Conservation (phyloP, 1,140 invertebrate genomes). For the Glomeris maerens region DNA sequence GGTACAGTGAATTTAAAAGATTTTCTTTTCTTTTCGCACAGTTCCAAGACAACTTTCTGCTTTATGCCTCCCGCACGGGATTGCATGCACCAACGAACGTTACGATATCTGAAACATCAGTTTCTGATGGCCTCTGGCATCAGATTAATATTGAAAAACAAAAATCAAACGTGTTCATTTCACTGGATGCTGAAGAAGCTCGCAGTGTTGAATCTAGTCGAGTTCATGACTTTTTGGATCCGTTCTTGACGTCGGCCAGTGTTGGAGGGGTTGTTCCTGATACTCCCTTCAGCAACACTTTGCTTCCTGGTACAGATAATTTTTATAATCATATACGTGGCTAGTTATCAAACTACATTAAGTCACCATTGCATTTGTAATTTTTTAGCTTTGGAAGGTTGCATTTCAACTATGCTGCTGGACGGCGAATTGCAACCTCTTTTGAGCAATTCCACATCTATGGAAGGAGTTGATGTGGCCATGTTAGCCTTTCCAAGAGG, state of each 20-base stretch:
- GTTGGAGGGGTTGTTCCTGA: constrained; percentile 47
- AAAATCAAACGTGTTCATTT: constrained; percentile 46
- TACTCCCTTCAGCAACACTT: constrained; percentile 37
- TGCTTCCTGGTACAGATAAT: constrained; percentile 33
- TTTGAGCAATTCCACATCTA: no score
- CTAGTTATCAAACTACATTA: background rate
- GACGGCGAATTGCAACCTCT: constrained; percentile 79
- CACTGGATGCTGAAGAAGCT: constrained; percentile 43
- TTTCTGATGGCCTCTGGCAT: constrained; percentile 70
- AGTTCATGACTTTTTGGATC: constrained; percentile 85
- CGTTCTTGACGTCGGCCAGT: constrained; percentile 62
- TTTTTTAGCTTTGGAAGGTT: constrained; percentile 61
- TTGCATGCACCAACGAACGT: constrained; percentile 55
- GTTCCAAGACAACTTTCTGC: constrained; percentile 47
- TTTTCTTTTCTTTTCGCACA: constrained; percentile 22
- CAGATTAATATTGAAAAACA: constrained; percentile 54
- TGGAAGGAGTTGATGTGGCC: constrained; percentile 54
- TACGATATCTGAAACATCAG: constrained; percentile 38
- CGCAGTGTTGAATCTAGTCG: constrained; percentile 65
- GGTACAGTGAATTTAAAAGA: background rate
- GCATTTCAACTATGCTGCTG: constrained; percentile 72
- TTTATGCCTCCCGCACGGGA: constrained; percentile 58
- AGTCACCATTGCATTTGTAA: constrained; percentile 3
- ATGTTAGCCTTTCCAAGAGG: constrained; percentile 37
- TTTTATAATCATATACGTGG: constrained; percentile 1